Evolutionary conservation across 2,797 vertebrate species (phyloP).

Genomic region (Columba guinea): DNA sequence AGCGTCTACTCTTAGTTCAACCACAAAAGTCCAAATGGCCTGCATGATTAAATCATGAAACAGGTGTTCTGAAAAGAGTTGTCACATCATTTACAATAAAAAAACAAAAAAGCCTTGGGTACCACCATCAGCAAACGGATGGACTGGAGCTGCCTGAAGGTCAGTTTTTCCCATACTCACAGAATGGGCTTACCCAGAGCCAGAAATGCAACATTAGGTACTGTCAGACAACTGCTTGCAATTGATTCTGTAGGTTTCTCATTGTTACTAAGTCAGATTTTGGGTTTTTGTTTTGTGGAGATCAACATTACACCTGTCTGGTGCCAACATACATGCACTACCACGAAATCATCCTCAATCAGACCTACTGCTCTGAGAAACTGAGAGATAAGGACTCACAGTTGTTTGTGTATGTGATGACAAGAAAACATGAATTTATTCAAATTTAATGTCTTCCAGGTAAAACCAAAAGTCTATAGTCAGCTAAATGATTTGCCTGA

Average conservation of each 20-base stretch:
- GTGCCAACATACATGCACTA: not conserved
- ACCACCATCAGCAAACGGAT: not conserved
- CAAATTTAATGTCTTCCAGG: constrained; percentile 45
- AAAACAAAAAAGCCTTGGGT: not conserved
- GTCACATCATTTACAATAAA: not conserved
- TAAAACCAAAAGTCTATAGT: constrained; percentile 57
- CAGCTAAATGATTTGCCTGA: constrained; percentile 67
- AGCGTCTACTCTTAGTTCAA: not conserved
- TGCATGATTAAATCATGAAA: not conserved
- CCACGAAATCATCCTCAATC: not conserved
- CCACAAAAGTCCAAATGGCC: not conserved
- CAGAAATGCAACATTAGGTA: not conserved
- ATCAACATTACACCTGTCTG: not conserved
- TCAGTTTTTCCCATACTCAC: not conserved
- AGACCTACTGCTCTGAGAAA: not conserved
- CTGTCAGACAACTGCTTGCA: not conserved
- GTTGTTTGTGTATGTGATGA: constrained; percentile 50
- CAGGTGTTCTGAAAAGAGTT: not conserved
- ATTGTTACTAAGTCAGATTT: not conserved
- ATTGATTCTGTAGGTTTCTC: not conserved
- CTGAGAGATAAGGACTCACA: constrained; percentile 15
- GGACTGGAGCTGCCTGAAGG: not conserved
- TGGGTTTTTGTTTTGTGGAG: not conserved
- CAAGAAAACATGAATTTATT: constrained; percentile 42
- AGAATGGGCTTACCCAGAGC: not conserved